phyloP scores from a whole-genome alignment of 2,113 vertebrate species.

The Myrmecobius fasciatus region DNA sequence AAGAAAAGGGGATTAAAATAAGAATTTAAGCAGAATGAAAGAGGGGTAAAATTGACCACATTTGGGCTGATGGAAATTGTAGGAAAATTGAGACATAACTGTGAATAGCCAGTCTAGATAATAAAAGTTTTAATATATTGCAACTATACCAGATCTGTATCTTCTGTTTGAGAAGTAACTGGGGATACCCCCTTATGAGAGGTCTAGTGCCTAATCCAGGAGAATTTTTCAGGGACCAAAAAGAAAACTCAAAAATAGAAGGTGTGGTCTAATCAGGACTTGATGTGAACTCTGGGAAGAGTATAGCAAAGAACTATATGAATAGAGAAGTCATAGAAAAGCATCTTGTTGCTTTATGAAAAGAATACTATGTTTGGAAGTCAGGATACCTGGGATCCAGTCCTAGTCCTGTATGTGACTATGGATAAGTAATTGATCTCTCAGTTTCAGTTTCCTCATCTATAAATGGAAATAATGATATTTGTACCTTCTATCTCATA shows the following conservation, averaged over 20 bases:
- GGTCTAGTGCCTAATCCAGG: neutral
- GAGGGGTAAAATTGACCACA: neutral
- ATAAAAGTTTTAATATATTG: constrained; percentile 52
- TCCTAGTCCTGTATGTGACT: too few species aligned
- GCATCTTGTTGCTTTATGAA: too few species aligned
- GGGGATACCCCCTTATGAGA: neutral
- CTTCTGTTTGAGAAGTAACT: neutral
- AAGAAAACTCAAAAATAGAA: neutral
- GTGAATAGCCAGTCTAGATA: constrained; percentile 10
- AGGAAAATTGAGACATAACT: neutral
- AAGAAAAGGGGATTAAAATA: neutral
- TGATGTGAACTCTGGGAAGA: neutral
- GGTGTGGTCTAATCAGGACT: neutral
- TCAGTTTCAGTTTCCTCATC: too few species aligned
- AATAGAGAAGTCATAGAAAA: too few species aligned
- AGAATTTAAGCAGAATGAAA: neutral
- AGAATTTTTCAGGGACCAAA: neutral
- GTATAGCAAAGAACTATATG: neutral
- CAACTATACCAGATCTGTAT: neutral
- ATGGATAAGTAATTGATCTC: too few species aligned
- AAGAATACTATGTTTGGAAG: too few species aligned
- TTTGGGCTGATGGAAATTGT: neutral
- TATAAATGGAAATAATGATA: too few species aligned
- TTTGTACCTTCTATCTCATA: too few species aligned
- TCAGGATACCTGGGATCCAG: too few species aligned